Percentiles rank a stretch among this genome's conserved stretches.
phyloP scores from a whole-genome alignment of 2,888 invertebrate species.

The Pseudolycoriella hygida region DNA sequence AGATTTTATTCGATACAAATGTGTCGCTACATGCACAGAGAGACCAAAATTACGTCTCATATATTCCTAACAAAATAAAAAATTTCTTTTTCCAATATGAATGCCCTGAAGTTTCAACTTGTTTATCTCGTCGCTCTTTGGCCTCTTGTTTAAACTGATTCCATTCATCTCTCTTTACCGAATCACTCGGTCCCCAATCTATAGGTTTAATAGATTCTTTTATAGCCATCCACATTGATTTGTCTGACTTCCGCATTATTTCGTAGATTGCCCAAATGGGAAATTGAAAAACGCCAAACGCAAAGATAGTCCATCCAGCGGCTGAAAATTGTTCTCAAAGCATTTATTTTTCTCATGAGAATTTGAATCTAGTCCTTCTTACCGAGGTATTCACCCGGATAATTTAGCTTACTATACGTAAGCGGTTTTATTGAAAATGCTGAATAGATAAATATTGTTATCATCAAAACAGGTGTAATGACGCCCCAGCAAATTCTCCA shows the following conservation, averaged over 20 bases:
- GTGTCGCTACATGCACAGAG: too few species aligned
- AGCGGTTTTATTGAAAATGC: slow-evolving; percentile 38
- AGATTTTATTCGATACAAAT: too few species aligned
- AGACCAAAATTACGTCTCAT: too few species aligned
- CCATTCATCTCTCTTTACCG: slow-evolving; percentile 37
- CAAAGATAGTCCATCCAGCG: slow-evolving; percentile 35
- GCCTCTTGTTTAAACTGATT: slow-evolving; percentile 33
- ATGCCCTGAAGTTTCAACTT: too few species aligned
- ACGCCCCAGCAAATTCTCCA: slow-evolving; percentile 65
- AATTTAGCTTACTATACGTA: slow-evolving; percentile 36
- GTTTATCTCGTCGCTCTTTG: slow-evolving; percentile 21
- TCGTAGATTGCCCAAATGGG: slow-evolving; percentile 30
- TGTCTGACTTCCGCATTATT: slow-evolving; percentile 5
- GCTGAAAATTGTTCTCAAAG: slow-evolving; percentile 13
- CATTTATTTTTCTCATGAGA: too few species aligned
- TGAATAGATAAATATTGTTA: slow-evolving; percentile 52
- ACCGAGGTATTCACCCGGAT: slow-evolving; percentile 29
- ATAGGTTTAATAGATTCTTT: slow-evolving; percentile 31
- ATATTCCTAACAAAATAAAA: too few species aligned
- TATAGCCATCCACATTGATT: slow-evolving; percentile 15
- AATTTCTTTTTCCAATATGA: too few species aligned
- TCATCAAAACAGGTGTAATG: slow-evolving; percentile 49
- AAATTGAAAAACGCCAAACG: slow-evolving; percentile 31
- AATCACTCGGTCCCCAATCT: slow-evolving; percentile 46
- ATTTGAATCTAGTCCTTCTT: too few species aligned